phyloP scores from a whole-genome alignment of 2,113 vertebrate genomes.

The Puma concolor region DNA sequence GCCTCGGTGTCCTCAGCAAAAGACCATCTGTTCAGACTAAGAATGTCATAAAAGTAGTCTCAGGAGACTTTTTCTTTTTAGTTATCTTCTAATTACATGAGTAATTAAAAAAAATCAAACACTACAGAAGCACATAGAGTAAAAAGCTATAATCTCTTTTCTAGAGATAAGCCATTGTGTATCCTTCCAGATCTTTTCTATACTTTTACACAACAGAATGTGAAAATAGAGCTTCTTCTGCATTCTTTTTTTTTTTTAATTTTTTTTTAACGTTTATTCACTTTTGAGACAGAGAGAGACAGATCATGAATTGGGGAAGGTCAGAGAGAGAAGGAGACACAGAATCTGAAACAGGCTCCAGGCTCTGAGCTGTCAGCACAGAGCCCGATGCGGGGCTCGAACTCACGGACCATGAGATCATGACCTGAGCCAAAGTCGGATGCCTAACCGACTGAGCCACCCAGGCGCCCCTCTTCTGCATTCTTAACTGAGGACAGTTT shows the following conservation, averaged over 20 bases:
- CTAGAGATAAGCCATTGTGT: not conserved
- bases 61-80: not conserved
- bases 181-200: not conserved
- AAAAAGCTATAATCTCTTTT: not conserved
- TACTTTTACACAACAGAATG: not conserved
- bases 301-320: too few relatives aligned
- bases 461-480: not conserved
- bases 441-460: too few relatives aligned
- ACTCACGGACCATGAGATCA: too few relatives aligned
- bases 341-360: too few relatives aligned
- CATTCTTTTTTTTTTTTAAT: too few relatives aligned
- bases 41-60: not conserved
- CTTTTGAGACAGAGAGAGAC: too few relatives aligned
- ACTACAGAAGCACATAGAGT: not conserved
- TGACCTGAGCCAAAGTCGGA: too few relatives aligned
- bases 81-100: not conserved
- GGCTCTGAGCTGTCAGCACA: too few relatives aligned
- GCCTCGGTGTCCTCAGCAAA: not conserved
- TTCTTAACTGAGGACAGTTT: not conserved
- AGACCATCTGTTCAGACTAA: not conserved
- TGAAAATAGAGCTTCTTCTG: not conserved
- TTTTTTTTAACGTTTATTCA: too few relatives aligned
- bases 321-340: too few relatives aligned
- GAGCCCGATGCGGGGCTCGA: too few relatives aligned
- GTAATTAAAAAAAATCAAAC: not conserved